Conservation (phyloP, 2,888 invertebrate genomes). For the Anticlea derivata region DNA sequence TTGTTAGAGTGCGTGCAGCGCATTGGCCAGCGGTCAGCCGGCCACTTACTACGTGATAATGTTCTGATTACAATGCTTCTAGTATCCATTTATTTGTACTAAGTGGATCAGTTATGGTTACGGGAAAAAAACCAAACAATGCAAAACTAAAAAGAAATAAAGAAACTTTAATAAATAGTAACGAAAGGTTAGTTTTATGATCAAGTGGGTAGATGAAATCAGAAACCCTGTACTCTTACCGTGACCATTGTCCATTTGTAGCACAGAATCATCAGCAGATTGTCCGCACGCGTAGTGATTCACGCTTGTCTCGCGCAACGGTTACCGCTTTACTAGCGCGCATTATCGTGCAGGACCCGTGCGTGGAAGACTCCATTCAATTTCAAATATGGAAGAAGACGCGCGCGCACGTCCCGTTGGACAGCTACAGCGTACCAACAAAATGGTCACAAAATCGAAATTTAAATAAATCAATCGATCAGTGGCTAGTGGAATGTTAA, state of each 20-base stretch:
- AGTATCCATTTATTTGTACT: neutral
- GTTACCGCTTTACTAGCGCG: conserved; percentile 56
- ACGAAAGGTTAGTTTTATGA: too few species aligned
- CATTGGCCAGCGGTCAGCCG: conserved; percentile 12
- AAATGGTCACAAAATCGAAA: conserved; percentile 40
- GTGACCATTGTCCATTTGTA: conserved; percentile 27
- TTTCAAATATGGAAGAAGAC: conserved; percentile 76
- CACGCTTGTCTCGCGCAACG: conserved; percentile 44
- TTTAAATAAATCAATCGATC: conserved; percentile 26
- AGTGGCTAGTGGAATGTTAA: conserved; percentile 16
- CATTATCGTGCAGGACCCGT: conserved; percentile 78
- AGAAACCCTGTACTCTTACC: conserved; percentile 5
- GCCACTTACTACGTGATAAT: conserved; percentile 25
- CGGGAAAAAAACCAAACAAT: too few species aligned
- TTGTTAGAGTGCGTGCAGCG: conserved; percentile 21
- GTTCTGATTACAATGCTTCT: conserved; percentile 24
- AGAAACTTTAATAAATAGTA: neutral
- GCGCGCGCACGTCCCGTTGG: conserved; percentile 68
- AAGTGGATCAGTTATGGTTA: too few species aligned
- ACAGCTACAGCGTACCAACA: conserved; percentile 52
- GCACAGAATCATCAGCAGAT: conserved; percentile 16
- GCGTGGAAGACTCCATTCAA: conserved; percentile 77
- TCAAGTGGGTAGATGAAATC: too few species aligned
- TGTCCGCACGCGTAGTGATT: neutral
- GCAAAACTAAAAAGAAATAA: neutral